phyloP scores from a whole-genome alignment of 2,888 invertebrate species.

The Ochropleura leucogaster region DNA sequence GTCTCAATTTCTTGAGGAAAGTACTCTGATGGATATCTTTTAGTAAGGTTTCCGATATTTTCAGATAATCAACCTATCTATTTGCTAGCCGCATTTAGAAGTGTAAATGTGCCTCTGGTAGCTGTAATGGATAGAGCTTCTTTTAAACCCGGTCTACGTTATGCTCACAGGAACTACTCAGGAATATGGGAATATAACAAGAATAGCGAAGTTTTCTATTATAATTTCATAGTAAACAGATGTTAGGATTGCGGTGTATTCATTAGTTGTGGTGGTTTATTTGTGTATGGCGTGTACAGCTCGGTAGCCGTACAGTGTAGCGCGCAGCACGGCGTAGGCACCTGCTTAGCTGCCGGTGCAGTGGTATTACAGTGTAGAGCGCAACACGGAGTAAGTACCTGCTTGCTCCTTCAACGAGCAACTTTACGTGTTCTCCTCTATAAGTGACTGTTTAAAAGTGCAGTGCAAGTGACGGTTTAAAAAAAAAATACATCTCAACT shows the following conservation, averaged over 20 bases:
- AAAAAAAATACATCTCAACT: background rate
- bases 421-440: constrained; percentile 26
- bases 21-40: background rate
- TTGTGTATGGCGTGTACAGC: constrained; percentile 71
- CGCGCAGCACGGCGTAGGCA: constrained; percentile 41
- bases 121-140: background rate
- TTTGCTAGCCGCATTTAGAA: background rate
- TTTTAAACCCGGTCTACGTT: background rate
- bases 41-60: background rate
- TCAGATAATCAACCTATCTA: background rate
- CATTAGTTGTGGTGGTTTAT: constrained; percentile 76
- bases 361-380: constrained; percentile 54
- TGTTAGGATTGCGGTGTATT: constrained; percentile 72
- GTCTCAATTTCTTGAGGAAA: background rate
- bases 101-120: background rate
- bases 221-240: constrained; percentile 72
- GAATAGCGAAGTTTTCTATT: constrained; percentile 50
- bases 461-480: constrained; percentile 39
- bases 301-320: constrained; percentile 50
- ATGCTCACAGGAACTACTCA: constrained; percentile 4
- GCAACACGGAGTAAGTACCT: constrained; percentile 43
- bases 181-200: constrained; percentile 20
- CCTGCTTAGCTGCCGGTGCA: constrained; percentile 56
- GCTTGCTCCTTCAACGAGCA: constrained; percentile 36
- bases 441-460: constrained; percentile 41